Evolutionary conservation across 2,888 invertebrate genomes (phyloP).

Genomic region (Stratiomys singularior): DNA sequence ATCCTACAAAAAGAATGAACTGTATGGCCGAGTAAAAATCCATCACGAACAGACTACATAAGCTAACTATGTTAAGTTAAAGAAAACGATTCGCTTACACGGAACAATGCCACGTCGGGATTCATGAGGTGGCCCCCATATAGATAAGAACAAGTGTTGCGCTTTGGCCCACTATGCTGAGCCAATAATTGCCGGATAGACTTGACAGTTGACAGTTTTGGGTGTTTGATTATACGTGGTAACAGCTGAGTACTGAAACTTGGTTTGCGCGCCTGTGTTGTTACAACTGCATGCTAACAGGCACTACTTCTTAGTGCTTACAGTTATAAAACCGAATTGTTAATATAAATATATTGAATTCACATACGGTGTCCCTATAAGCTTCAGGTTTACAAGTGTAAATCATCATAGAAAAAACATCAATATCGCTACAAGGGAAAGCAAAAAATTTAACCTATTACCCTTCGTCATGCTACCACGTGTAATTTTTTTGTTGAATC

Average conservation of each 20-base stretch:
- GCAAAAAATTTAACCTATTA: too few relatives aligned
- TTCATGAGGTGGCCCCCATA: background rate
- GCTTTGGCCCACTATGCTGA: background rate
- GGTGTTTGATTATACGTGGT: background rate
- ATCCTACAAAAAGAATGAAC: slow-evolving; percentile 51
- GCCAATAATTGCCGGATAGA: slow-evolving; percentile 15
- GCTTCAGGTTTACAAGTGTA: too few relatives aligned
- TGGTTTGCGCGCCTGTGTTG: background rate
- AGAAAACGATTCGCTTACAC: too few relatives aligned
- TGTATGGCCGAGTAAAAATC: slow-evolving; percentile 44
- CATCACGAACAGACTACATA: slow-evolving; percentile 34
- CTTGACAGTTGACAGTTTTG: background rate
- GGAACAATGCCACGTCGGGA: slow-evolving; percentile 4
- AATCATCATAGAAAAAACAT: too few relatives aligned
- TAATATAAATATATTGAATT: too few relatives aligned
- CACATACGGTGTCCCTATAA: too few relatives aligned
- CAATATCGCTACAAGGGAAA: too few relatives aligned
- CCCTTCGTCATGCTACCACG: too few relatives aligned
- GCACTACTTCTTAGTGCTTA: too few relatives aligned
- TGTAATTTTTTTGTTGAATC: too few relatives aligned
- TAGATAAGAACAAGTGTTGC: background rate
- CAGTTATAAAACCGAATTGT: too few relatives aligned
- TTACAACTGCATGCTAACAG: background rate
- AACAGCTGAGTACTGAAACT: background rate
- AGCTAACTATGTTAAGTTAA: too few relatives aligned